Evolutionary conservation across 2,797 vertebrate species (phyloP), one percentile per base, ranked within the genome.

Genomic region (Rachycentron canadum): DNA sequence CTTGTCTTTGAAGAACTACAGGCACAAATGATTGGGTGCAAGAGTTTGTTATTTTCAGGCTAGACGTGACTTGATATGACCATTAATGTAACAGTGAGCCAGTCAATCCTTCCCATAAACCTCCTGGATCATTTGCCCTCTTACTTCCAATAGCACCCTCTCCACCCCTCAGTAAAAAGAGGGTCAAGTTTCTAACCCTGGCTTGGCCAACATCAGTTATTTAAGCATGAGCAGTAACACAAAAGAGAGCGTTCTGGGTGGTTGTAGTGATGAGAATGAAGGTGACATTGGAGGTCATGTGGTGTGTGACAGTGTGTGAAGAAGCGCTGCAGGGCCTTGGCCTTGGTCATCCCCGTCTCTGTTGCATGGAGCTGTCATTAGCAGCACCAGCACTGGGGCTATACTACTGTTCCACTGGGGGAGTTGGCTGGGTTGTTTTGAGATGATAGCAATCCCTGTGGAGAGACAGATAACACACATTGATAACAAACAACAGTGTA

Each of bases 371-470:
- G 90, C 92, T 94, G 93, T 94, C 91, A 92, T 91, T 93, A 95
- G 93, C 93, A 95, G 96, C 94, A 88, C 95, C 92, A 91, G 93
- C 85, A 92, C 91, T 91, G 78, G 93, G 90, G 91, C 96, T 98
- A 98, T 96, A 97, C 97, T 95, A 97, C 96, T 90, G 97, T 98
- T 92, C 97, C 97, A 93, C 97, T 98, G 91, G 97, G 96, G 94
- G 97, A 97, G 95, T 94, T 96, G 96, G 97, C 96, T 92, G 96
- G 96, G 95, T 93, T 96, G 96, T 93, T 96, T 95, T 96, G 98
- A 95, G 97, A 95, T 89, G 97, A 96, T 92, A 96, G 94, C 92
- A 96, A 95, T 92, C 97, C 97, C 98, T 98, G 97, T 85, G 89
- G 95, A 96, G 76, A 89, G 69, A 91, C 73, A 89, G 76, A 91